These are phyloP conservation scores for Dryococelus australis DNA, from an alignment of 2,888 invertebrate genomes.

Conservation along the genomic window DNA sequence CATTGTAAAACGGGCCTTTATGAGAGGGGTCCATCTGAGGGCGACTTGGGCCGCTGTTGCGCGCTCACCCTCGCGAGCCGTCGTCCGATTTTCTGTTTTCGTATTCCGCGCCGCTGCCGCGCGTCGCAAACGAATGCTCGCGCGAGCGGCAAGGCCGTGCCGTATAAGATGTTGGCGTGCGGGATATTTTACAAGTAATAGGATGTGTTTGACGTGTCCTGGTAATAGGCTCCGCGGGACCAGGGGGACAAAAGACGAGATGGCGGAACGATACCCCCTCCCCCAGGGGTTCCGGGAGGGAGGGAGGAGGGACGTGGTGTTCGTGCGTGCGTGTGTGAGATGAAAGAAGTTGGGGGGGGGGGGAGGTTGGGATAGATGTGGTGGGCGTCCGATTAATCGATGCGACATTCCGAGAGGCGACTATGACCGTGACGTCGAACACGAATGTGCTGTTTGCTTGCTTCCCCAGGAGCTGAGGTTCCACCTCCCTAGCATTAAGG, in stretches of 20 bases:
- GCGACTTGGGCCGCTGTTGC: not conserved
- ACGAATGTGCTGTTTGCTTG: constrained; percentile 9
- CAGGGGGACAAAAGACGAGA: not conserved
- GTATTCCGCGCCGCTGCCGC: constrained; percentile 30
- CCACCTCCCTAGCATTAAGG: no score
- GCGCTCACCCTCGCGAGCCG: not conserved
- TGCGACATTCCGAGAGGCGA: not conserved
- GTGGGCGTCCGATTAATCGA: not conserved
- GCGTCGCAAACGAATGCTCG: constrained; percentile 35
- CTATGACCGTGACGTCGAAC: constrained; percentile 7
- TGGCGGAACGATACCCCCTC: not conserved
- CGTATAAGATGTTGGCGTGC: constrained; percentile 27
- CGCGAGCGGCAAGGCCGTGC: not conserved
- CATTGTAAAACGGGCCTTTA: no score
- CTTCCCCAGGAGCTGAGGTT: not conserved
- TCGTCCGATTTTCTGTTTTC: constrained; percentile 23
- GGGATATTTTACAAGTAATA: constrained; percentile 37
- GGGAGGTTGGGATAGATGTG: not conserved
- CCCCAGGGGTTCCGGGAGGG: not conserved
- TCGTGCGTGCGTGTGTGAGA: not conserved
- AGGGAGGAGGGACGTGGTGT: not conserved
- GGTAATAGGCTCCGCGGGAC: constrained; percentile 30
- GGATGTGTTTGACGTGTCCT: constrained; percentile 34
- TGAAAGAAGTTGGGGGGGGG: not conserved
- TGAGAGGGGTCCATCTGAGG: not conserved